Base-by-base conservation (phyloP, 1,140 invertebrate genomes). In the Platyscapa corneri region DNA sequence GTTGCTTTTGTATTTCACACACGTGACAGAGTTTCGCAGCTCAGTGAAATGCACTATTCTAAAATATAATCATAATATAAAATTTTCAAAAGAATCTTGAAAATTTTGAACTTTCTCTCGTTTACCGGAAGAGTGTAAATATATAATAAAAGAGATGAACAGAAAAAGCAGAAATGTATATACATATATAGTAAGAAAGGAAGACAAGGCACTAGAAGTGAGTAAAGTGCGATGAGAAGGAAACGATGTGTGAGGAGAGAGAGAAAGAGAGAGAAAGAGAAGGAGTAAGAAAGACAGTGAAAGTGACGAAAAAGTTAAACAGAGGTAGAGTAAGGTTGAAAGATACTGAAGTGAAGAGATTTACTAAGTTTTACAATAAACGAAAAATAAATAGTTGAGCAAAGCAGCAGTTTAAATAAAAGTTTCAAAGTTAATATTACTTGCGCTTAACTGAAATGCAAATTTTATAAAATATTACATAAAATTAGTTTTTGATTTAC, bases 381-480 rank as follows among this genome's bases (percentile, higher is more conserved):
- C 60, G 78, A 42, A 67, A 60, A 80, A 60, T 46, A 80, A 46
- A 78, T 78, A 78, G 53, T 30, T 65, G 77, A 37, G 56, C 10
- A n/a, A 46, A 64, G 37, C 7, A 0, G n/a, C 7, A 78, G 46
- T 32, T 78, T 53, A 34, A 65, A 27, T 80, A 80, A 30, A 65
- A 65, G 39, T 80, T 65, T 10, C n/a, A 65, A 60, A 65, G 39
- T 67, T 80, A 49, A 65, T 64, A 8, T 39, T 79, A 20, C 56
- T 64, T 32, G 53, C 27, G 23, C 56, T 79, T 39, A 46, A 46
- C 27, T 67, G 23, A 65, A 79, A 79, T 77, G 30, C 32, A 37
- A 78, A 78, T 78, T 60, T 60, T 12, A 78, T 30, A 67, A 14
- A 67, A 30, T 12, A 32, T 78, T 60, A 56, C 76, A n/a, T 49